A percentile compares a stretch with the other conserved stretches of the same genome.
phyloP scores from a whole-genome alignment of 2,113 vertebrate genomes.

The Merops nubicus region DNA sequence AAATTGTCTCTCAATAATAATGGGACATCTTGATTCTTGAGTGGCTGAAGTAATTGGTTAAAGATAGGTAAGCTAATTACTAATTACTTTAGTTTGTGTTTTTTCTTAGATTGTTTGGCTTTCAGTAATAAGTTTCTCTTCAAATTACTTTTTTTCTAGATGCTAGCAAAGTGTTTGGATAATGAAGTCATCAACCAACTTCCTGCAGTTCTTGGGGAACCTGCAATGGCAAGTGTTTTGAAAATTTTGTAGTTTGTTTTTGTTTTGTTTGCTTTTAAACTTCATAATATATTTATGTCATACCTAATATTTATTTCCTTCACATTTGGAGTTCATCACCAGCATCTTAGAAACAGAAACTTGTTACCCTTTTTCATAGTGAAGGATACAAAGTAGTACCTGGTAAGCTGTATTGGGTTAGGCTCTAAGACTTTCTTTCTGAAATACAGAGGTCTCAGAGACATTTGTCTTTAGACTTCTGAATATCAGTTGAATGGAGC shows the following conservation, averaged over 20 bases:
- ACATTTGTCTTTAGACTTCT: not conserved
- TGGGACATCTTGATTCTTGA: not conserved
- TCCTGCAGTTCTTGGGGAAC: conserved; percentile 72
- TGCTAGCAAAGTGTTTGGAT: conserved; percentile 70
- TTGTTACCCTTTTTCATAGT: not conserved
- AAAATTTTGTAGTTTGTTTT: not conserved
- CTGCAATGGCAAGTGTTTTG: conserved; percentile 71
- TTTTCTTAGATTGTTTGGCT: not conserved
- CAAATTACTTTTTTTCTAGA: conserved; percentile 47
- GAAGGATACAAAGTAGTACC: not conserved
- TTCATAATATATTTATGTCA: not conserved
- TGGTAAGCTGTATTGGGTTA: not conserved
- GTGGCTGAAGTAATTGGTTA: not conserved
- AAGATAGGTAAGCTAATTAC: not conserved
- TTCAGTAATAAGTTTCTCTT: not conserved
- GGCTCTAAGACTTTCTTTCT: not conserved
- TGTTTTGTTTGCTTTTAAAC: not conserved
- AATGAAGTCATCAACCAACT: conserved; percentile 71
- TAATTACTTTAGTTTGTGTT: not conserved
- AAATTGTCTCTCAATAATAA: not conserved
- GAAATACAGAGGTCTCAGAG: not conserved
- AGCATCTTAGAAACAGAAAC: not conserved
- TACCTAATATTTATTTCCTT: not conserved
- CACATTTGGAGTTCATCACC: not conserved
- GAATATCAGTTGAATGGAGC: not conserved